These are phyloP conservation scores for Camponotus pennsylvanicus DNA, from an alignment of 1,140 invertebrate genomes.

Conservation along the genomic window DNA sequence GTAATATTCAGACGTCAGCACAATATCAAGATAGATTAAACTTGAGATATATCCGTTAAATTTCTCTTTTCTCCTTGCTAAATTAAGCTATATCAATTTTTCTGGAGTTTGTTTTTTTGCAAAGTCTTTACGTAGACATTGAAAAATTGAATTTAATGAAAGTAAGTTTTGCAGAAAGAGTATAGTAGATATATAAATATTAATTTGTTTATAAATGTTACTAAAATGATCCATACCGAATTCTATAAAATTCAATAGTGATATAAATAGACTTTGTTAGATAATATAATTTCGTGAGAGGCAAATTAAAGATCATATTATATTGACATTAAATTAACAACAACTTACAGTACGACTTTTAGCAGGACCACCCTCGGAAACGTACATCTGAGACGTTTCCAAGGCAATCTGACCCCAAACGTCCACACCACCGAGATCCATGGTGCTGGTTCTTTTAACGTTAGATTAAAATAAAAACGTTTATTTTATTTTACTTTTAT, in stretches of 20 bases:
- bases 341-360: slow-evolving; percentile 93
- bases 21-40: slow-evolving; percentile 4
- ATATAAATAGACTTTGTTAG: neutral
- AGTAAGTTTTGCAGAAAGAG: neutral
- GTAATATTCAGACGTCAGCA: neutral
- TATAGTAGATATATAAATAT: no score
- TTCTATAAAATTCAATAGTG: neutral
- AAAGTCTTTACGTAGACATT: neutral
- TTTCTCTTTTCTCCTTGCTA: neutral
- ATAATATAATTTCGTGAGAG: neutral
- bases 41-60: neutral
- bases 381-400: slow-evolving; percentile 93
- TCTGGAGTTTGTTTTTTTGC: neutral
- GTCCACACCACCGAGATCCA: slow-evolving; percentile 89
- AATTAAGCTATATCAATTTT: slow-evolving; percentile 15
- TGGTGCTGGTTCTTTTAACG: slow-evolving; percentile 72
- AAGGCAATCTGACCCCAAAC: slow-evolving; percentile 94
- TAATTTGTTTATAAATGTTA: no score
- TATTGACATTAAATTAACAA: slow-evolving; percentile 17
- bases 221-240: neutral
- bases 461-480: neutral
- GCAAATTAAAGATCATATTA: slow-evolving; percentile 6
- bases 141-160: neutral
- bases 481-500: neutral
- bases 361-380: slow-evolving; percentile 91